Percentiles rank a stretch among this genome's conserved stretches.
Conservation (phyloP, 1,140 invertebrate genomes). For the Drosophila burlai region DNA sequence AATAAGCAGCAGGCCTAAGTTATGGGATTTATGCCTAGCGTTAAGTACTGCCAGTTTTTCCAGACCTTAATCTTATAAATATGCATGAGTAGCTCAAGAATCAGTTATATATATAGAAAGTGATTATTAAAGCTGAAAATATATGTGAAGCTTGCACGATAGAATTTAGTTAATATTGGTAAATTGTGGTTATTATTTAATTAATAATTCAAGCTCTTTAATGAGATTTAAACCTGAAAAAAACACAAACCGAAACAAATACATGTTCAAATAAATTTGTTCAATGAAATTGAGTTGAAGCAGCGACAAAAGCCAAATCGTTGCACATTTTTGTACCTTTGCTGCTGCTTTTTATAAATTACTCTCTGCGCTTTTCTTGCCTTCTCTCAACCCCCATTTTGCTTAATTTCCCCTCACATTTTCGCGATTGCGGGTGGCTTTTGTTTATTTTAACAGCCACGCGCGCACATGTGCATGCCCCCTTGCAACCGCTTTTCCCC, state of each 20-base stretch:
- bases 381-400: background rate
- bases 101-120: slow-evolving; percentile 19
- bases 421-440: slow-evolving; percentile 46
- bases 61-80: slow-evolving; percentile 31
- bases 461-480: slow-evolving; percentile 49
- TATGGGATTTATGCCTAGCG: slow-evolving; percentile 42
- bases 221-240: background rate
- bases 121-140: background rate
- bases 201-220: background rate
- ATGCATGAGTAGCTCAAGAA: slow-evolving; percentile 26
- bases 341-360: slow-evolving; percentile 19
- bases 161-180: background rate
- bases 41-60: slow-evolving; percentile 23
- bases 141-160: background rate
- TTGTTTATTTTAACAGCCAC: slow-evolving; percentile 75
- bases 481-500: background rate
- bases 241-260: no score
- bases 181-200: background rate
- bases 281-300: no score
- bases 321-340: slow-evolving; percentile 29
- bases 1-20: background rate
- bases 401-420: slow-evolving; percentile 3
- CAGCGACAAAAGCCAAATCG: background rate
- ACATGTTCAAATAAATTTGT: no score
- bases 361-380: background rate